These are phyloP conservation scores for Pogonophryne albipinna DNA, from an alignment of 2,797 vertebrate species.

Conservation along the genomic window DNA sequence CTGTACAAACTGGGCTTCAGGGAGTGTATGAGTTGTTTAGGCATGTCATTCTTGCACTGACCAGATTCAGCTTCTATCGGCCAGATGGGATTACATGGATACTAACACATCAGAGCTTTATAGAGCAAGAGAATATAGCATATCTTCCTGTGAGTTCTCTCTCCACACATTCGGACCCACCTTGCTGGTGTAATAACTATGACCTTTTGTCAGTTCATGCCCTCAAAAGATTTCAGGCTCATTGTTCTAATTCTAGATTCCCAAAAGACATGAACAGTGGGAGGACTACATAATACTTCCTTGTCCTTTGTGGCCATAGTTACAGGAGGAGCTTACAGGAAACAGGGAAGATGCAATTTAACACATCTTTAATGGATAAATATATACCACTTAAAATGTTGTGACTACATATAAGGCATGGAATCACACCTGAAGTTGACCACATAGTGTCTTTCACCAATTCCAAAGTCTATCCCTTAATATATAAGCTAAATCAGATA, in stretches of 20 bases:
- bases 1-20: conserved; percentile 20
- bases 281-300: conserved; percentile 69
- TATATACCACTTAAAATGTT: conserved; percentile 12
- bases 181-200: conserved; percentile 53
- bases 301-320: conserved; percentile 52
- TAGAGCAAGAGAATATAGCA: background rate
- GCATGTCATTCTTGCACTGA: conserved; percentile 57
- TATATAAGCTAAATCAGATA: background rate
- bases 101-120: conserved; percentile 4
- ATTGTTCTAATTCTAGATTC: conserved; percentile 75
- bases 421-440: background rate
- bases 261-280: conserved; percentile 67
- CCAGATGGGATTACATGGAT: conserved; percentile 45
- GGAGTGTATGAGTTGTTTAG: conserved; percentile 38
- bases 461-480: background rate
- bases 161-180: conserved; percentile 66
- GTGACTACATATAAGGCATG: conserved; percentile 1
- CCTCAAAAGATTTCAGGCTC: conserved; percentile 46
- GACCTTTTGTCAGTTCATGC: conserved; percentile 61
- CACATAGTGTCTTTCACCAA: background rate
- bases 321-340: conserved; percentile 51
- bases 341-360: conserved; percentile 44
- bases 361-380: conserved; percentile 23
- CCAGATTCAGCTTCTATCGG: conserved; percentile 40
- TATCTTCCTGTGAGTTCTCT: conserved; percentile 13